Evolutionary conservation across 2,888 invertebrate genomes (phyloP).

Genomic region (Spodoptera picta): DNA sequence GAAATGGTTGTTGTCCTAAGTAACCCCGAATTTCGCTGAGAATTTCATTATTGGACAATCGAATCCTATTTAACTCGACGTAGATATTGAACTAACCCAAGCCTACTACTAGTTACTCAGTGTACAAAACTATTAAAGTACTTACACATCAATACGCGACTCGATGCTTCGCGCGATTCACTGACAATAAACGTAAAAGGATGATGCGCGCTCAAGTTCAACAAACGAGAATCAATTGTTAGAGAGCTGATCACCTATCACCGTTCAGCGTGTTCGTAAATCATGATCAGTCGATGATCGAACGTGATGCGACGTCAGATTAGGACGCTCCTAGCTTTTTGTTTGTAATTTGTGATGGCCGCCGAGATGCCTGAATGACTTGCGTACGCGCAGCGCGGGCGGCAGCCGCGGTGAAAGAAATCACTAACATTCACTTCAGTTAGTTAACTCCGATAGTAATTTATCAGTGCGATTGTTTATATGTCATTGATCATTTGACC

Average conservation of each 20-base stretch:
- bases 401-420: slow-evolving; percentile 74
- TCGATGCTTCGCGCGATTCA: slow-evolving; percentile 28
- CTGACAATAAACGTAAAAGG: slow-evolving; percentile 52
- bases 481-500: slow-evolving; percentile 66
- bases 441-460: slow-evolving; percentile 72
- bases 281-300: slow-evolving; percentile 87
- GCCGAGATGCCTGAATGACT: slow-evolving; percentile 84
- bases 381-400: slow-evolving; percentile 68
- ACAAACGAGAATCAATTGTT: slow-evolving; percentile 84
- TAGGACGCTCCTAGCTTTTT: slow-evolving; percentile 83
- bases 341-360: slow-evolving; percentile 85
- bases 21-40: too few species aligned
- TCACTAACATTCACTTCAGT: slow-evolving; percentile 71
- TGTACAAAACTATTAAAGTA: too few species aligned
- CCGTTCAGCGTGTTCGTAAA: slow-evolving; percentile 83
- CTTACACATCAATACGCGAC: slow-evolving; percentile 16
- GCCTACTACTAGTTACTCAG: too few species aligned
- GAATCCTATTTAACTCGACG: too few species aligned
- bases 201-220: slow-evolving; percentile 65
- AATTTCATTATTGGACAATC: too few species aligned
- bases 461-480: slow-evolving; percentile 80
- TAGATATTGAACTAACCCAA: too few species aligned
- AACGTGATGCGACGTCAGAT: slow-evolving; percentile 85
- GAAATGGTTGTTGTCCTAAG: too few species aligned
- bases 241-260: slow-evolving; percentile 81